Conservation (phyloP, 2,797 vertebrate genomes). For the Sitta carolinensis region DNA sequence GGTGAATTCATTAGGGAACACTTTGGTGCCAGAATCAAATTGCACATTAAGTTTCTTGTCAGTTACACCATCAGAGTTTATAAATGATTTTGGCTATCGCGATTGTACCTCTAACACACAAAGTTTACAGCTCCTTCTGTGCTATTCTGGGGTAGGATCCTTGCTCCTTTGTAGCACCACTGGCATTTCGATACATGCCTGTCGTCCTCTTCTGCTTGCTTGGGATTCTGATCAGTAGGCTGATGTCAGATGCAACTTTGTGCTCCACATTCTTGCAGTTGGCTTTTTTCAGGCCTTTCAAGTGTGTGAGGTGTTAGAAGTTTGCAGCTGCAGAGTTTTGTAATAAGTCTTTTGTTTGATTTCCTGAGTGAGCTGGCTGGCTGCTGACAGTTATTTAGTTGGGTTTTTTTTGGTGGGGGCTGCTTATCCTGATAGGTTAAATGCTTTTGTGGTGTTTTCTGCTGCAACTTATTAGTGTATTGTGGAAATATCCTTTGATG, state of each 20-base stretch:
- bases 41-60: not conserved
- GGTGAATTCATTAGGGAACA: not conserved
- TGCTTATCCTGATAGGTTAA: not conserved
- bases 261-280: not conserved
- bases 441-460: not conserved
- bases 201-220: not conserved
- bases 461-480: not conserved
- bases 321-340: not conserved
- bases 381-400: not conserved
- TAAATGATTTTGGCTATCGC: not conserved
- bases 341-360: not conserved
- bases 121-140: not conserved
- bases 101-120: not conserved
- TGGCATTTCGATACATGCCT: not conserved
- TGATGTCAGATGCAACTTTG: not conserved
- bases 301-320: not conserved
- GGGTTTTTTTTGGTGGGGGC: not conserved
- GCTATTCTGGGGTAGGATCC: not conserved
- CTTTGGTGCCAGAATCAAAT: not conserved
- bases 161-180: not conserved
- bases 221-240: not conserved
- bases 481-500: not conserved
- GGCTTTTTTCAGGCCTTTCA: not conserved
- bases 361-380: not conserved
- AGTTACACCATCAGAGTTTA: not conserved